Percentiles rank a stretch among this genome's conserved stretches.
phyloP scores from a whole-genome alignment of 2,113 vertebrate species.

The Syrmaticus mikado region DNA sequence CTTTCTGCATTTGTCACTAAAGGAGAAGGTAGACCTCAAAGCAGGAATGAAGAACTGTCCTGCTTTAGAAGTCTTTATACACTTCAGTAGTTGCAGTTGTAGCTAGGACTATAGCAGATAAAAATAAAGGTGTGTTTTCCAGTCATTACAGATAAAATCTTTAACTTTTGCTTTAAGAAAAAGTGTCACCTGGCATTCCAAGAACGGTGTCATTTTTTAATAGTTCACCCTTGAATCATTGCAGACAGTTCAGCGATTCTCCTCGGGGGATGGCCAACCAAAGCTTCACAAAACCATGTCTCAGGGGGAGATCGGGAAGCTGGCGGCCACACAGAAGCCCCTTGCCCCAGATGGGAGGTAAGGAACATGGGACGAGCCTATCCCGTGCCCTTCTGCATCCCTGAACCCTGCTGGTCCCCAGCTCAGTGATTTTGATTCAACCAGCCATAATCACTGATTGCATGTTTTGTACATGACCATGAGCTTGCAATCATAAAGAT shows the following conservation, averaged over 20 bases:
- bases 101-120: background rate
- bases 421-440: background rate
- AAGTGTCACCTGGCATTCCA: background rate
- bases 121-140: background rate
- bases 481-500: background rate
- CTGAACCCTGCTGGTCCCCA: background rate
- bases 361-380: background rate
- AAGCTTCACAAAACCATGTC: slow-evolving; percentile 92
- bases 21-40: background rate
- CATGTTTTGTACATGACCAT: background rate
- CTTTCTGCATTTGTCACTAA: background rate
- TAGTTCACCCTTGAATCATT: slow-evolving; percentile 34
- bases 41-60: background rate
- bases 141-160: background rate
- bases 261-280: slow-evolving; percentile 77
- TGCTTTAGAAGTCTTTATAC: background rate
- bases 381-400: accelerated
- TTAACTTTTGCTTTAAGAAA: background rate
- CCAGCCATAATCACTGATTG: background rate
- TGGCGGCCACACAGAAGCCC: slow-evolving; percentile 80
- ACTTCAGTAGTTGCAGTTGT: background rate
- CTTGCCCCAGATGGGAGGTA: slow-evolving; percentile 89
- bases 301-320: slow-evolving; percentile 90
- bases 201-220: slow-evolving; percentile 31
- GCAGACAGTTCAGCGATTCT: slow-evolving; percentile 82